Conservation (phyloP, 2,888 invertebrate genomes). For the Emmelina monodactyla region DNA sequence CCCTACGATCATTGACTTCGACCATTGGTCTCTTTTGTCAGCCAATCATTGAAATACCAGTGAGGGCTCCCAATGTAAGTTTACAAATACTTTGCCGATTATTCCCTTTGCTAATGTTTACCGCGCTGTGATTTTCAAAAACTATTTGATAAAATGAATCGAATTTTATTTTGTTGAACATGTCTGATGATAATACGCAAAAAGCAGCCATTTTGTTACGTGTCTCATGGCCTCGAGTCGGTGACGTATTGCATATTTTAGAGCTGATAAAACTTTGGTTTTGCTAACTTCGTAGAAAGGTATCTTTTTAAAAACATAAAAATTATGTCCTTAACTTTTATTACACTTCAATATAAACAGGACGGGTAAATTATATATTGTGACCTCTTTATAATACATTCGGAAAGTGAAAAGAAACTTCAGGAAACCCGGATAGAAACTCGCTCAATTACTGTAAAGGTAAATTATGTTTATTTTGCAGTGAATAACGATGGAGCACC, state of each 20-base stretch:
- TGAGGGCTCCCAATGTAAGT: slow-evolving; percentile 60
- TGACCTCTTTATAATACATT: too few species aligned
- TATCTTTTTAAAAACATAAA: too few species aligned
- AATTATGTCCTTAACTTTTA: too few species aligned
- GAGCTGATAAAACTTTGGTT: too few species aligned
- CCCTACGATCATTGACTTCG: slow-evolving; percentile 78
- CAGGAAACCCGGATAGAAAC: too few species aligned
- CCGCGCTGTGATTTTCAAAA: slow-evolving; percentile 16
- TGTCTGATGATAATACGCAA: slow-evolving; percentile 35
- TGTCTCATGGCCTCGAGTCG: slow-evolving; percentile 34
- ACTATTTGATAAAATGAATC: not conserved
- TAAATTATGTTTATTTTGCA: too few species aligned
- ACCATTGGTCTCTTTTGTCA: slow-evolving; percentile 86
- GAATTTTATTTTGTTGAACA: slow-evolving; percentile 18
- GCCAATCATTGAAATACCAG: slow-evolving; percentile 90
- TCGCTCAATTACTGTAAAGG: too few species aligned
- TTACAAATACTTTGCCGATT: slow-evolving; percentile 47
- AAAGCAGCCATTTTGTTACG: slow-evolving; percentile 62
- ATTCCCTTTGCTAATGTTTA: slow-evolving; percentile 30
- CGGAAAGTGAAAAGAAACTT: too few species aligned
- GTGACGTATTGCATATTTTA: slow-evolving; percentile 42
- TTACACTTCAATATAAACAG: too few species aligned
- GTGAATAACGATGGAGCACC: slow-evolving; percentile 71
- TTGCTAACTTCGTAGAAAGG: too few species aligned
- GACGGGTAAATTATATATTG: too few species aligned